phyloP scores from a whole-genome alignment of 2,113 vertebrate genomes.

The Clarias macrocephalus region DNA sequence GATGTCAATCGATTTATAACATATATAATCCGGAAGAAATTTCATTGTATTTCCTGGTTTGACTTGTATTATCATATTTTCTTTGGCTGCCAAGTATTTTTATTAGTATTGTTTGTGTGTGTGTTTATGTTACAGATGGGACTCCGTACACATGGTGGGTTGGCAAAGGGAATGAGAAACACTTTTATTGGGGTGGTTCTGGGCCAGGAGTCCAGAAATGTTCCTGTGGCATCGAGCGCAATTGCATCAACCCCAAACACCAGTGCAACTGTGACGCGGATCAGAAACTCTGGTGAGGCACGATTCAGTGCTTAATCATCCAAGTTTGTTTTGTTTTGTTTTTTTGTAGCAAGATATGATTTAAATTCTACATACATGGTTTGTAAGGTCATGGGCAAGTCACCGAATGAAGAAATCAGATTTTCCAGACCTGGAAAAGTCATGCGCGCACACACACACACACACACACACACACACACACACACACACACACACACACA shows the following conservation, averaged over 20 bases:
- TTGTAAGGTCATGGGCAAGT: too few species aligned
- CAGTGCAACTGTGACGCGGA: constrained; percentile 97
- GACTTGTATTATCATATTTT: neutral
- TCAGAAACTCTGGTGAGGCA: constrained; percentile 85
- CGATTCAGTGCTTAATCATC: neutral
- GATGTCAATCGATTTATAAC: too few species aligned
- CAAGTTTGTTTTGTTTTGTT: neutral
- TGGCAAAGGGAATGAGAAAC: constrained; percentile 89
- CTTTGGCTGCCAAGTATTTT: neutral
- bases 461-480: too few species aligned
- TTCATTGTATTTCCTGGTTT: too few species aligned
- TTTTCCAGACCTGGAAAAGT: too few species aligned
- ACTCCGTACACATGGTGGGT: constrained; percentile 94
- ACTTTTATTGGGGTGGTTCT: constrained; percentile 95
- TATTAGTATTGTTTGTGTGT: neutral
- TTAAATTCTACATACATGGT: too few species aligned
- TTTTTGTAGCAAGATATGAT: neutral
- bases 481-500: too few species aligned
- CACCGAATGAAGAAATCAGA: too few species aligned
- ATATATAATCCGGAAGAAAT: neutral
- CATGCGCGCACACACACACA: too few species aligned
- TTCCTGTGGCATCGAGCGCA: constrained; percentile 91
- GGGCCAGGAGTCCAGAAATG: constrained; percentile 95
- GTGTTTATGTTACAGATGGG: constrained; percentile 72
- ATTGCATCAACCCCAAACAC: constrained; percentile 86